These are phyloP conservation scores for Buceros bicornis DNA, from an alignment of 2,797 vertebrate genomes.

Conservation along the genomic window DNA sequence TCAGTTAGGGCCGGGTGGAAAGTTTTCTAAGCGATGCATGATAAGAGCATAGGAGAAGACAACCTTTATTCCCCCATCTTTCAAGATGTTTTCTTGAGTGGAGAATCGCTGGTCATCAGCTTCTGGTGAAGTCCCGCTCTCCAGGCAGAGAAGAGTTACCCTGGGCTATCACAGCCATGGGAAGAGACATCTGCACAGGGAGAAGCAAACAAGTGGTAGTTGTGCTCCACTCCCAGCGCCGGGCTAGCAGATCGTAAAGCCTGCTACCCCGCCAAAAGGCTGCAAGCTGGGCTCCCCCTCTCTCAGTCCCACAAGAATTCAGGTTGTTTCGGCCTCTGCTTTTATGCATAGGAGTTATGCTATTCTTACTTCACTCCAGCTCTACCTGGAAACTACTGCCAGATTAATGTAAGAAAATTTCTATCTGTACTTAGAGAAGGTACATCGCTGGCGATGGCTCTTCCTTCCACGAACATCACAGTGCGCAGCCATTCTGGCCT, in stretches of 20 bases:
- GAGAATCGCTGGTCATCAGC: too few species aligned
- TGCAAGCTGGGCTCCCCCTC: neutral
- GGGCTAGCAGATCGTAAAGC: neutral
- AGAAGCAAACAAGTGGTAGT: fast-evolving
- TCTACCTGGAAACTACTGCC: neutral
- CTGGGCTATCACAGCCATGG: fast-evolving
- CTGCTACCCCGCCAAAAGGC: neutral
- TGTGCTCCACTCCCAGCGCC: neutral
- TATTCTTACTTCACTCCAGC: neutral
- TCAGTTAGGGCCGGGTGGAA: fast-evolving
- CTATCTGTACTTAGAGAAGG: neutral
- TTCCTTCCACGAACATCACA: neutral
- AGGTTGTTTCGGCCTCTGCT: neutral
- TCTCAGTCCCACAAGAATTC: neutral
- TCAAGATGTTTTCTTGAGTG: neutral
- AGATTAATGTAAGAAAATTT: neutral
- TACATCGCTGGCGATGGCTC: neutral
- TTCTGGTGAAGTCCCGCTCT: neutral
- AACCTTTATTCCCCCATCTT: fast-evolving
- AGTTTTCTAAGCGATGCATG: fast-evolving
- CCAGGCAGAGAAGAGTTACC: neutral
- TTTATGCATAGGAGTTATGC: neutral
- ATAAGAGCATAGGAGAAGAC: neutral
- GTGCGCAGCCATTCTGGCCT: neutral
- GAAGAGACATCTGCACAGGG: neutral